Base-by-base conservation (phyloP, 2,888 invertebrate species). In the Drosophila meridiana region DNA sequence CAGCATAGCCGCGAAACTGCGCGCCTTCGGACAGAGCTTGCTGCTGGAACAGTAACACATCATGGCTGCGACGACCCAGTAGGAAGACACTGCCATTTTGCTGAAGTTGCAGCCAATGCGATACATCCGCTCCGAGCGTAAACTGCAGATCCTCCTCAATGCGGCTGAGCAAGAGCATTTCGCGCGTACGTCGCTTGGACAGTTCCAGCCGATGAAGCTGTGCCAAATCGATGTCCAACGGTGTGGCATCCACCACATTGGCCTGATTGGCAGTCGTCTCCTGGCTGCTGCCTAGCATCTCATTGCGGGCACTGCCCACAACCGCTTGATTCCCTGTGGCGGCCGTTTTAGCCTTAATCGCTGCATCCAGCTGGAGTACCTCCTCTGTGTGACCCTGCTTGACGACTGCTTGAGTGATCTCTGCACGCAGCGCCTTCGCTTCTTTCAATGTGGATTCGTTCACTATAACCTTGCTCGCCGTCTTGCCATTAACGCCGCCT, bases 111-210 rank as follows among this genome's bases (percentile, higher is more conserved):
- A 87, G 72, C 93, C 93, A 93, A 38, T 87, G 83, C 3, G 75
- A 63, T 4, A 93, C 90, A 58, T 90, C 88, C 0, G 72, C 76
- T 8, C 91, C 92, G 8, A 90, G 69, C 3, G 72, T 63, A 43
- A 92, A 93, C 3, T 82, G 75, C 0, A 88, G 63, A 57, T 93
- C 84, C 77, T 93, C 93, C 55, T 87, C 90, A 4, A 93, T 91
- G 8, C 80, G 84, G 26, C 78, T 80, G 1, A 93, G 81, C 5
- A 89, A 59, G 0, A 93, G 78, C 53, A 91, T 73, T 67, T 93
- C 93, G 13, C 91, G 87, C 4, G 87, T 88, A 3, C 92, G 91
- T 4, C 92, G 80, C 67, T 89, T 89, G 1, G 89, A 78, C 6
- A 90, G 62, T 58, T 91, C 83, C 13, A 92, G 65, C 6, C 79